A percentile compares a stretch with the other conserved stretches of the same genome.
phyloP scores from a whole-genome alignment of 2,113 vertebrate species.

The Gymnobelideus leadbeateri region DNA sequence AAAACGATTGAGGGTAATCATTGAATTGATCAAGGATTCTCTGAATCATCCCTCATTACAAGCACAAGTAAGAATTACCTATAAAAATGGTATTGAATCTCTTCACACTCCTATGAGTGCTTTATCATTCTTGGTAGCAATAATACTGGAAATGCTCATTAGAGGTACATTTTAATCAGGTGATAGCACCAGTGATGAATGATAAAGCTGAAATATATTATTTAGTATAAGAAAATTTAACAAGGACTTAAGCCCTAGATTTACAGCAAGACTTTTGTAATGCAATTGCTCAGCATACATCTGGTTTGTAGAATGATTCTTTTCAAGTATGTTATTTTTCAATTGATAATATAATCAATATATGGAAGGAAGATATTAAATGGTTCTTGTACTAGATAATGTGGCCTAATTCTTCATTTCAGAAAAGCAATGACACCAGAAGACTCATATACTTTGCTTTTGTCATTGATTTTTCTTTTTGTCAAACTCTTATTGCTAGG shows the following conservation, averaged over 20 bases:
- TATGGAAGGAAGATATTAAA: background rate
- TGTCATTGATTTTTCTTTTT: background rate
- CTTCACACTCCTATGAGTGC: background rate
- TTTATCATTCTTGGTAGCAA: background rate
- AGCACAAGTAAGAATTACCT: background rate
- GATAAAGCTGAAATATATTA: background rate
- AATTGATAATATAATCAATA: background rate
- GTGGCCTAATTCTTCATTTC: background rate
- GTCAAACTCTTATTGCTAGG: background rate
- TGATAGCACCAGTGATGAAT: conserved; percentile 16
- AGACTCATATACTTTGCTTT: background rate
- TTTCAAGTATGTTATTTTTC: background rate
- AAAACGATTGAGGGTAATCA: background rate
- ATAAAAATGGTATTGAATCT: background rate
- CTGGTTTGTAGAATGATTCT: background rate
- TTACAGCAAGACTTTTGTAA: background rate
- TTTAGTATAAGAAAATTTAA: background rate
- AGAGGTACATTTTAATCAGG: conserved; percentile 53
- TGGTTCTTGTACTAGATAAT: background rate
- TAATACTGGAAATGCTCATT: background rate
- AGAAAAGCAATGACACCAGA: background rate
- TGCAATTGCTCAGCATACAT: background rate
- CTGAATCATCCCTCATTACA: background rate
- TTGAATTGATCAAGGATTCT: background rate
- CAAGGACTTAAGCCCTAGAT: background rate